Conservation (phyloP, 2,888 invertebrate genomes). For the Drosophila leonis region DNA sequence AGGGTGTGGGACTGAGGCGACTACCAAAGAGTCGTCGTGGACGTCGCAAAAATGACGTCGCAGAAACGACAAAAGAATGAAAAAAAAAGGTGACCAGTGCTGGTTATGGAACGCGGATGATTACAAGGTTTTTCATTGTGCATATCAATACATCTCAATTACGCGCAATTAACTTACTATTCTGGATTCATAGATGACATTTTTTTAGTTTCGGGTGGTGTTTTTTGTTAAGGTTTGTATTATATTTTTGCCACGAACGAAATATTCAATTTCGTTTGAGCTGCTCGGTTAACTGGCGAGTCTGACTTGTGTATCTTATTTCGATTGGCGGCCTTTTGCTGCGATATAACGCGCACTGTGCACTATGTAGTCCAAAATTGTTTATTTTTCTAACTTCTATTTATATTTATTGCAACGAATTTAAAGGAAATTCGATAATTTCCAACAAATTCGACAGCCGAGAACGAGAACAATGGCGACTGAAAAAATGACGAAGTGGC, state of each 20-base stretch:
- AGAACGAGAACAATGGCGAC: constrained; percentile 80
- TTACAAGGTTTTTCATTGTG: constrained; percentile 31
- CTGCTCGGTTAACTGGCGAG: constrained; percentile 48
- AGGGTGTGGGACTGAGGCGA: constrained; percentile 48
- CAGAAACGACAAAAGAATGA: constrained; percentile 72
- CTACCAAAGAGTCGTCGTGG: constrained; percentile 64
- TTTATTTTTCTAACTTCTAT: constrained; percentile 65
- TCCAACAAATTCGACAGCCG: constrained; percentile 76
- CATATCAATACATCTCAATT: constrained; percentile 42
- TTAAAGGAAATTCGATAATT: constrained; percentile 70
- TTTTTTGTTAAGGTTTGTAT: constrained; percentile 51
- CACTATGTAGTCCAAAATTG: constrained; percentile 49
- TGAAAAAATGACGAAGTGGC: constrained; percentile 81
- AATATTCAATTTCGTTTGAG: constrained; percentile 70
- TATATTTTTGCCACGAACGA: constrained; percentile 74
- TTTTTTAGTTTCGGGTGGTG: constrained; percentile 55
- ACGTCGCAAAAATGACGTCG: constrained; percentile 82
- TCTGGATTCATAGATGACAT: constrained; percentile 91
- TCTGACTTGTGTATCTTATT: constrained; percentile 39
- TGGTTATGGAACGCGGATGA: constrained; percentile 65
- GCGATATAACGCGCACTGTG: constrained; percentile 49
- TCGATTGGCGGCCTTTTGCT: constrained; percentile 37
- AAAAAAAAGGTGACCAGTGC: constrained; percentile 40
- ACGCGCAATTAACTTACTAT: constrained; percentile 88
- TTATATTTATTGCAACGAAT: constrained; percentile 63